A percentile compares a stretch with the other conserved stretches of the same genome.
phyloP scores from a whole-genome alignment of 1,140 invertebrate genomes.

The Uloborus diversus region DNA sequence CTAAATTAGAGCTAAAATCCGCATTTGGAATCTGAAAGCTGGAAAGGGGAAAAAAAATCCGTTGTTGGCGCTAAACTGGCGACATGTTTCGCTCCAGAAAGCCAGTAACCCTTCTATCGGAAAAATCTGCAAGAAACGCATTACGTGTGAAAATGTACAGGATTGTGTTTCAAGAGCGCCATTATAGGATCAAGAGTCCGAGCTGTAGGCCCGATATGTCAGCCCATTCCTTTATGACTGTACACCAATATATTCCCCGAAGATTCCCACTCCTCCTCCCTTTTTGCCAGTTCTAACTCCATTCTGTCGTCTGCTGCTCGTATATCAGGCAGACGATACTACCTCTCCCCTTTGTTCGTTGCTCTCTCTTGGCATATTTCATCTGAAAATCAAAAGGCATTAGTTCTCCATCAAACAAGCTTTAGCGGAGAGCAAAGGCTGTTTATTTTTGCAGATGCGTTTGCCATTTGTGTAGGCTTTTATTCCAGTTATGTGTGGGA shows the following conservation, averaged over 20 bases:
- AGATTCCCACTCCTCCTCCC: constrained; percentile 4
- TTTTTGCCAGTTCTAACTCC: constrained; percentile 14
- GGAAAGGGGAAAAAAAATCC: too few relatives aligned
- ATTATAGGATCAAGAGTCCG: constrained; percentile 54
- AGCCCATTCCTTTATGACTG: constrained; percentile 49
- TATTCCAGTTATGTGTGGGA: constrained; percentile 37
- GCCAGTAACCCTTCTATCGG: constrained; percentile 27
- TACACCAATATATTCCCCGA: constrained; percentile 52
- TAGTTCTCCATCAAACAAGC: constrained; percentile 53
- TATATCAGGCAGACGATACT: constrained; percentile 47
- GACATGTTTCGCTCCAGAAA: constrained; percentile 4
- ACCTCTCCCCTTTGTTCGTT: constrained; percentile 24
- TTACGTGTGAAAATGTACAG: constrained; percentile 56
- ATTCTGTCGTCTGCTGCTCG: constrained; percentile 34
- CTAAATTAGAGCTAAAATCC: too few relatives aligned
- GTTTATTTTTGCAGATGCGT: constrained; percentile 51
- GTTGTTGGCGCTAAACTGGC: background rate
- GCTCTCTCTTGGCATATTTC: constrained; percentile 41
- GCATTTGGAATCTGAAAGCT: too few relatives aligned
- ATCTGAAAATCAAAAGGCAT: constrained; percentile 53
- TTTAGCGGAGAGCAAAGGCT: constrained; percentile 17
- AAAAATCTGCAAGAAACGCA: constrained; percentile 55
- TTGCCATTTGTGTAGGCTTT: constrained; percentile 23
- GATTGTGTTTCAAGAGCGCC: constrained; percentile 55
- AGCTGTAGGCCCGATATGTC: constrained; percentile 45